Percentiles rank a stretch among this genome's conserved stretches.
phyloP scores from a whole-genome alignment of 2,888 invertebrate species.

The Chalcosyrphus nemorum region DNA sequence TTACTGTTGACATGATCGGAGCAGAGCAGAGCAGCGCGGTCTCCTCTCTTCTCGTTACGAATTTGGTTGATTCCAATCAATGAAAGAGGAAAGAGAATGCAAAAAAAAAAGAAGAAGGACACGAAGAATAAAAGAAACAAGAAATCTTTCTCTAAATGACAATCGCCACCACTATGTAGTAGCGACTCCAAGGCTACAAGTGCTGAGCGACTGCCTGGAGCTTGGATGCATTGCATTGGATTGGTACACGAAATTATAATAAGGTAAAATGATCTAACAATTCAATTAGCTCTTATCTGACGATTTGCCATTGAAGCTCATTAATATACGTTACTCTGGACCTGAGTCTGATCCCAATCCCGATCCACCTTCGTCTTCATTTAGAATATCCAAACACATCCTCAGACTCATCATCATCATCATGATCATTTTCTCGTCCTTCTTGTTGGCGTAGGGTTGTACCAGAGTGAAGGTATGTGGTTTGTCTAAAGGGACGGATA shows the following conservation, averaged over 20 bases:
- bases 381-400: conserved; percentile 64
- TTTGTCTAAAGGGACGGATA: conserved; percentile 12
- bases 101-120: not conserved
- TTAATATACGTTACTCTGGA: conserved; percentile 73
- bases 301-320: conserved; percentile 75
- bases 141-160: conserved; percentile 46
- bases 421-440: conserved; percentile 20
- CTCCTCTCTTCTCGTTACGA: conserved; percentile 26
- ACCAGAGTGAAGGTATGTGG: conserved; percentile 7
- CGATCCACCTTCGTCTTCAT: conserved; percentile 64
- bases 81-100: conserved; percentile 22
- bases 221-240: conserved; percentile 58
- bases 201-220: conserved; percentile 11
- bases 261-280: conserved; percentile 75
- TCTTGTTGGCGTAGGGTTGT: not conserved
- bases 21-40: too few relatives aligned
- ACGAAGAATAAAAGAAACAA: conserved; percentile 8
- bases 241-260: conserved; percentile 70
- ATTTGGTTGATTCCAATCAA: conserved; percentile 60
- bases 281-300: conserved; percentile 76
- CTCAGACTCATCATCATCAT: conserved; percentile 57
- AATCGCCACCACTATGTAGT: conserved; percentile 64
- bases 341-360: too few relatives aligned
- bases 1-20: conserved; percentile 66
- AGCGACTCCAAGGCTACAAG: too few relatives aligned